These are phyloP conservation scores for Conomelus anceps DNA, from an alignment of 2,888 invertebrate genomes.

Conservation along the genomic window DNA sequence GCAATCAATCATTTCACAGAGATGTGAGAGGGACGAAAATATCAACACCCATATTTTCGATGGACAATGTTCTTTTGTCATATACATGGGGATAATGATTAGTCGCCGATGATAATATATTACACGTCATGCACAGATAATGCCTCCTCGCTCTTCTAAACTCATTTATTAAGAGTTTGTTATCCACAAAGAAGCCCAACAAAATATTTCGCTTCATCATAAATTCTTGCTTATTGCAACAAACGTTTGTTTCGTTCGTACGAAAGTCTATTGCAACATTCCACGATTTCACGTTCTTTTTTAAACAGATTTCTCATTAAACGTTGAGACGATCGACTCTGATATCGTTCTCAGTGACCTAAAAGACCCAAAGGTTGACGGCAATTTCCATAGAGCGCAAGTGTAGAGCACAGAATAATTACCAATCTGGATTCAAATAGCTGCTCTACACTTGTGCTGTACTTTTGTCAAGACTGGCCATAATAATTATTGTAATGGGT, in stretches of 20 bases:
- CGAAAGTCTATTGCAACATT: too few relatives aligned
- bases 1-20: neutral
- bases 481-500: too few relatives aligned
- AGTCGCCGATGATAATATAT: neutral
- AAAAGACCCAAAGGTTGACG: too few relatives aligned
- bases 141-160: neutral
- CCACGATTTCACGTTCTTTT: too few relatives aligned
- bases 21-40: neutral
- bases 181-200: neutral
- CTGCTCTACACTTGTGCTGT: too few relatives aligned
- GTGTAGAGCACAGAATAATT: too few relatives aligned
- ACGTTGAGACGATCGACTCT: too few relatives aligned
- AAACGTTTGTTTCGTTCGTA: too few relatives aligned
- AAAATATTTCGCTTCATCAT: neutral
- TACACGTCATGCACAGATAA: neutral
- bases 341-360: too few relatives aligned
- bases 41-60: neutral
- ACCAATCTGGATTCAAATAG: neutral
- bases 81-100: neutral
- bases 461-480: neutral
- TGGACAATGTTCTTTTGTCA: neutral
- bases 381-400: too few relatives aligned
- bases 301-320: too few relatives aligned
- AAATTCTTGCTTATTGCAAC: too few relatives aligned
- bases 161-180: neutral